These are phyloP conservation scores for Xiphophorus birchmanni DNA, from an alignment of 2,797 vertebrate species.

Conservation along the genomic window DNA sequence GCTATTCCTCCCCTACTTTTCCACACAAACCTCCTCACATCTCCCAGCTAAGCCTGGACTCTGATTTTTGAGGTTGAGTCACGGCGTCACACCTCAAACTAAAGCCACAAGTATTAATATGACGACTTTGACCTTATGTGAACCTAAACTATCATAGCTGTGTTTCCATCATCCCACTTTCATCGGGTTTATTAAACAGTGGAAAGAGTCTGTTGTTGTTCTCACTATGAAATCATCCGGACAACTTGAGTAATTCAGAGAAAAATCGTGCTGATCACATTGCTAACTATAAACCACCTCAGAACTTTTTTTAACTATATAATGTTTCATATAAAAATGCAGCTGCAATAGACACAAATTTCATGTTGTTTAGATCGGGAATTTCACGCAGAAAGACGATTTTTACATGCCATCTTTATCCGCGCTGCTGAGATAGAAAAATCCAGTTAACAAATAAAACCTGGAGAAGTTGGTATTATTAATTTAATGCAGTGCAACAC, in stretches of 20 bases:
- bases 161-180: constrained; percentile 56
- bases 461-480: too few relatives aligned
- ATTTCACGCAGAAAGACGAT: too few relatives aligned
- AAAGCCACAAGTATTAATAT: constrained; percentile 43
- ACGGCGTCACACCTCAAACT: constrained; percentile 53
- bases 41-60: constrained; percentile 49
- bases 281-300: not conserved
- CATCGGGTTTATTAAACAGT: constrained; percentile 32
- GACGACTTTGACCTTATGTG: constrained; percentile 54
- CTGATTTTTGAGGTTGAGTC: constrained; percentile 64
- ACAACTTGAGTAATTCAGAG: constrained; percentile 46
- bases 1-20: constrained; percentile 78
- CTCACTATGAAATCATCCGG: constrained; percentile 49
- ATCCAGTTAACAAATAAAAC: too few relatives aligned
- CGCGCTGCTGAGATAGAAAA: too few relatives aligned
- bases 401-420: too few relatives aligned
- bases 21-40: constrained; percentile 70
- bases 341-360: not conserved
- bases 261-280: constrained; percentile 30
- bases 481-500: too few relatives aligned
- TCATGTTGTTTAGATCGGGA: too few relatives aligned
- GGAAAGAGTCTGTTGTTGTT: constrained; percentile 36
- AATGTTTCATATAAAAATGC: not conserved
- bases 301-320: not conserved
- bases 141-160: constrained; percentile 54